Evolutionary conservation across 30 jellyfish, hydroid and myxozoan genomes (phyloP).

Genomic region (Mastigias papua): DNA sequence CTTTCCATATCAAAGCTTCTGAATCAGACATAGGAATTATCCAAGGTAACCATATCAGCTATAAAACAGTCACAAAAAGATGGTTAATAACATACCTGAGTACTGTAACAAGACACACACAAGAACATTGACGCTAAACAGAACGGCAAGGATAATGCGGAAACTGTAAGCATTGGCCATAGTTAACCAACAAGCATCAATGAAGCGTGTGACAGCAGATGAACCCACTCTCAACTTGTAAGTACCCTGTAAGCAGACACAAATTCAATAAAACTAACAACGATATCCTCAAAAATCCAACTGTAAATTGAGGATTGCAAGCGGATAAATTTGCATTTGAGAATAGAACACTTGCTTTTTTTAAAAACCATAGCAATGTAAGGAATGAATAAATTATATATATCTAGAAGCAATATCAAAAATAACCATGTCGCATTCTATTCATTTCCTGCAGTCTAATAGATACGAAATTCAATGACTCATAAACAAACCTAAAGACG

Average conservation of each 20-base stretch:
- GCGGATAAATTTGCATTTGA: background rate
- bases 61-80: background rate
- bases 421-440: too few relatives aligned
- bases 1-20: too few relatives aligned
- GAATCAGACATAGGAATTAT: too few relatives aligned
- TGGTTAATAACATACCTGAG: constrained; percentile 47
- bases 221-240: background rate
- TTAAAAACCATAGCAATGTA: background rate
- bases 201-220: constrained; percentile 22
- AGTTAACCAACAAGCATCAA: constrained; percentile 8
- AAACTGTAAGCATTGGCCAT: constrained; percentile 46
- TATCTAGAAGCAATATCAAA: background rate
- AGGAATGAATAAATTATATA: background rate
- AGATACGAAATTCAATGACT: background rate
- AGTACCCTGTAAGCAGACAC: background rate
- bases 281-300: too few relatives aligned
- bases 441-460: background rate
- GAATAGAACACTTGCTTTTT: background rate
- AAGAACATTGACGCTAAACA: constrained; percentile 21
- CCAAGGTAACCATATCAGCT: too few relatives aligned
- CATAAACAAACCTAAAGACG: background rate
- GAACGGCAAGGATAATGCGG: constrained; percentile 16
- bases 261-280: background rate
- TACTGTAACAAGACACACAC: constrained; percentile 43
- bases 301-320: too few relatives aligned